These are phyloP conservation scores for cat (Felis catus) DNA, from an alignment of 2,113 vertebrate genomes.

Conservation along the genomic window F.catus_Fca126_mat1.0 CM031420.1:38557501-38558000, in stretches of 20 bases:
- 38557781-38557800: neutral
- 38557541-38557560: conserved; percentile 44
- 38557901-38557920: neutral
- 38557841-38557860: neutral
- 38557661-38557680: conserved; percentile 7
- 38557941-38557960: neutral
- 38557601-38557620: conserved; percentile 32
- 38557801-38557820: neutral
- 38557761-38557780: neutral
- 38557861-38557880: neutral
- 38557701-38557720: neutral
- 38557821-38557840: neutral
- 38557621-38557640: conserved; percentile 41
- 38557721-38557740: neutral
- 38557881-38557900: neutral
- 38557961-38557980: neutral
- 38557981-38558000: neutral
- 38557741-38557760: neutral
- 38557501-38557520: neutral
- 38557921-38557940: conserved; percentile 41
- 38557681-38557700: neutral
- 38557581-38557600: neutral
- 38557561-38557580: conserved; percentile 32
- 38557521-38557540: conserved; percentile 30
- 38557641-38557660: conserved; percentile 28